Evolutionary conservation across 2,113 vertebrate genomes (phyloP).

Genomic region (Pteropus alecto): DNA sequence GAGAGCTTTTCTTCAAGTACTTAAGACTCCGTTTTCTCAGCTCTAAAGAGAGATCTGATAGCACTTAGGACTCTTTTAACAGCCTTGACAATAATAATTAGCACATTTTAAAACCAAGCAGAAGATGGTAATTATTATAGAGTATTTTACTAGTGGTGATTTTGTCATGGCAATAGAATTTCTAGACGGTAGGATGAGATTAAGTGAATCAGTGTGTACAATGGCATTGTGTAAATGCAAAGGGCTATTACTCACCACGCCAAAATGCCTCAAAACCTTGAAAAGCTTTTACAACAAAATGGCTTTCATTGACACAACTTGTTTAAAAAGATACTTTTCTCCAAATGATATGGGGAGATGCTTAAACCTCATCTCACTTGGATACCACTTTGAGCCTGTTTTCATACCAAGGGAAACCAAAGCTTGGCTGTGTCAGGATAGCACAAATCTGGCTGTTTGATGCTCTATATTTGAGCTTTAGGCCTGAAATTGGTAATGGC

Average conservation of each 20-base stretch:
- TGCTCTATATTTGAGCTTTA: not conserved
- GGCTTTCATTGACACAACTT: not conserved
- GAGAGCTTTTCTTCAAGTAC: not conserved
- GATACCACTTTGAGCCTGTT: not conserved
- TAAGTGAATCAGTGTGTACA: not conserved
- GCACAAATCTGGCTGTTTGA: not conserved
- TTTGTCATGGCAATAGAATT: conserved; percentile 33
- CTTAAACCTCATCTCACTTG: not conserved
- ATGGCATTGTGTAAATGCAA: not conserved
- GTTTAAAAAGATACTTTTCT: not conserved
- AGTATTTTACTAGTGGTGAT: not conserved
- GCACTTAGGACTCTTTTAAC: not conserved
- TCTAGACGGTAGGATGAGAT: not conserved
- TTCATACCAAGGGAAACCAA: not conserved
- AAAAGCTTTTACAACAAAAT: not conserved
- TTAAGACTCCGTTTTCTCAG: not conserved
- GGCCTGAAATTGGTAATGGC: not conserved
- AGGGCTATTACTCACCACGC: not conserved
- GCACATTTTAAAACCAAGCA: conserved; percentile 44
- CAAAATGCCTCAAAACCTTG: not conserved
- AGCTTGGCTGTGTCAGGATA: not conserved
- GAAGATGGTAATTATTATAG: conserved; percentile 29
- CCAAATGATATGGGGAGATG: not conserved
- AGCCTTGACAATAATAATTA: conserved; percentile 50
- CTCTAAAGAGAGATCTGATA: conserved; percentile 10